phyloP scores from a whole-genome alignment of 2,888 invertebrate genomes.

The Hemithea aestivaria region DNA sequence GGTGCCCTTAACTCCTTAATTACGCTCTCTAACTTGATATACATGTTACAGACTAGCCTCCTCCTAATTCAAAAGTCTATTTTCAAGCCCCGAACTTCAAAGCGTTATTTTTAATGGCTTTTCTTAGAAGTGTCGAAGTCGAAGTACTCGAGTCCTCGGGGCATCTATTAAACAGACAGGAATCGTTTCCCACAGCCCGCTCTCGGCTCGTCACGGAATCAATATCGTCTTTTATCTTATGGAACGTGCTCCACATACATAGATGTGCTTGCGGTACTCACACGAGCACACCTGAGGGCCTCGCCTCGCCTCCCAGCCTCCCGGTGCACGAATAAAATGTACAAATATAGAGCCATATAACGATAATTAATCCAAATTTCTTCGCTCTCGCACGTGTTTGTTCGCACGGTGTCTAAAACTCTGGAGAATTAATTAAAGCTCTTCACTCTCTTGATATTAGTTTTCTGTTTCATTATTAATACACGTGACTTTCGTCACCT shows the following conservation, averaged over 20 bases:
- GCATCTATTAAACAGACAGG: conserved; percentile 70
- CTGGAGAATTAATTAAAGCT: conserved; percentile 57
- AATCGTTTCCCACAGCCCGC: conserved; percentile 74
- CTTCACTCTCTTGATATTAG: conserved; percentile 46
- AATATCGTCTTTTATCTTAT: conserved; percentile 77
- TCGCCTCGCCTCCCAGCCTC: conserved; percentile 15
- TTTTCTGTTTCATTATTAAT: conserved; percentile 44
- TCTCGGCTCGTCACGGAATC: conserved; percentile 74
- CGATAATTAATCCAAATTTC: conserved; percentile 65
- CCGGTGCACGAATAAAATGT: conserved; percentile 40
- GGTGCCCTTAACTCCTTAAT: conserved; percentile 66
- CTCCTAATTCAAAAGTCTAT: conserved; percentile 27
- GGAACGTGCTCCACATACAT: conserved; percentile 71
- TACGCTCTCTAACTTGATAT: conserved; percentile 61
- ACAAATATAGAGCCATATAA: conserved; percentile 52
- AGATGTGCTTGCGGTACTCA: conserved; percentile 36
- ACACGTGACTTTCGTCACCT: conserved; percentile 25
- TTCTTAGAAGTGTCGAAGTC: conserved; percentile 47
- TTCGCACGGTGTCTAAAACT: conserved; percentile 53
- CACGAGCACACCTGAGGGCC: conserved; percentile 26
- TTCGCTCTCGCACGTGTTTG: conserved; percentile 51
- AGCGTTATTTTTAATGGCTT: conserved; percentile 43
- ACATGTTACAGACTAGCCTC: conserved; percentile 45
- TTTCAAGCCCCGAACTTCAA: conserved; percentile 29
- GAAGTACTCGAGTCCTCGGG: conserved; percentile 58